Percentiles rank a stretch among this genome's conserved stretches.
Conservation (phyloP, 2,888 invertebrate genomes). For the Plagiodera versicolora region DNA sequence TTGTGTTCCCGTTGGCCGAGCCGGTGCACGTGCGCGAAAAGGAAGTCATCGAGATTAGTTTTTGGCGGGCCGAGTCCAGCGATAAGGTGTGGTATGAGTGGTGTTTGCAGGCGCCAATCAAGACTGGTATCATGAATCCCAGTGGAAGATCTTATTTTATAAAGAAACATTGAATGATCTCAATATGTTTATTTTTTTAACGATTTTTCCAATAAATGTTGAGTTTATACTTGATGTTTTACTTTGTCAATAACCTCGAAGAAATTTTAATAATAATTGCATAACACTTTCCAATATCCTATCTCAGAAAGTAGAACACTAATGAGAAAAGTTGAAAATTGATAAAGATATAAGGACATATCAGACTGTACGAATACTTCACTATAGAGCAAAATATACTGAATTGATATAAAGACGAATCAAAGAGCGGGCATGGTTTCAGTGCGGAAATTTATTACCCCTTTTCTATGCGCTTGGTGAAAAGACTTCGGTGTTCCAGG, state of each 20-base stretch:
- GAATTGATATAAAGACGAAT: no score
- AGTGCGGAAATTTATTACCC: no score
- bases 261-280: no score
- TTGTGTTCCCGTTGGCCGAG: constrained; percentile 81
- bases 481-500: no score
- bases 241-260: not conserved
- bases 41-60: constrained; percentile 74
- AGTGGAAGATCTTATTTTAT: constrained; percentile 75
- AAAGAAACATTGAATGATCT: constrained; percentile 51
- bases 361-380: no score
- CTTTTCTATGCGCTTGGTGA: no score
- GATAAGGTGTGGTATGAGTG: constrained; percentile 97
- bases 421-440: no score
- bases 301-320: no score
- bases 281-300: no score
- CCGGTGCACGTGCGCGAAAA: constrained; percentile 73
- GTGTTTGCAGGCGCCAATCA: constrained; percentile 69
- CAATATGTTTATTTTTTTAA: not conserved
- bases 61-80: constrained; percentile 81
- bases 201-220: constrained; percentile 3
- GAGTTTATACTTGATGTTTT: not conserved
- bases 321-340: no score
- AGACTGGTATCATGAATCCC: constrained; percentile 67
- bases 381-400: no score
- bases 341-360: no score